Evolutionary conservation across 2,797 vertebrate species (phyloP).

Genomic region (Neopelma chrysocephalum): DNA sequence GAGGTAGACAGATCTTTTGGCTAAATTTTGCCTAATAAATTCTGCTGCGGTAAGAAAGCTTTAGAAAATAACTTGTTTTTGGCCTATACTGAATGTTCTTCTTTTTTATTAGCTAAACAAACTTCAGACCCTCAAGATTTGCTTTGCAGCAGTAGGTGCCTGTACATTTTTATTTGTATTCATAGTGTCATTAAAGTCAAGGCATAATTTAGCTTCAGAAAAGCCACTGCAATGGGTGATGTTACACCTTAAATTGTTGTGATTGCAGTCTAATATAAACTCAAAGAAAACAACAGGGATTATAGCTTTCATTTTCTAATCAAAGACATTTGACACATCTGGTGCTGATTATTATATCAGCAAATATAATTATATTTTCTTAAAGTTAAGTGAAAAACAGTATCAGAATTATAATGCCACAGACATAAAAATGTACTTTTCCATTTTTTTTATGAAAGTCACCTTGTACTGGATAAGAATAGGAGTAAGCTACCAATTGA

Average conservation of each 20-base stretch:
- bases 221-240: not conserved
- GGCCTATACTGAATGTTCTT: not conserved
- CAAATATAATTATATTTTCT: conserved; percentile 48
- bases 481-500: not conserved
- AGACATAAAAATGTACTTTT: not conserved
- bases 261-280: conserved; percentile 18
- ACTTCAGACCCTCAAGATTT: not conserved
- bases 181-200: not conserved
- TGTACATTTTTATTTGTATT: conserved; percentile 1
- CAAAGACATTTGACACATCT: conserved; percentile 38
- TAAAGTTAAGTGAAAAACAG: conserved; percentile 34
- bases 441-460: conserved; percentile 29
- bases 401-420: not conserved
- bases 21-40: not conserved
- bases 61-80: not conserved
- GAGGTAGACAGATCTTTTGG: not conserved
- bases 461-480: not conserved
- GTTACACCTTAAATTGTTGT: conserved; percentile 1
- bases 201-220: conserved; percentile 10
- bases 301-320: conserved; percentile 45
- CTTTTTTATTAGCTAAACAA: not conserved
- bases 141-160: not conserved
- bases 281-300: conserved; percentile 15
- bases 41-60: not conserved
- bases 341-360: conserved; percentile 23